Evolutionary conservation across 2,888 invertebrate species (phyloP).

Genomic region (Tetragonula carbonaria): DNA sequence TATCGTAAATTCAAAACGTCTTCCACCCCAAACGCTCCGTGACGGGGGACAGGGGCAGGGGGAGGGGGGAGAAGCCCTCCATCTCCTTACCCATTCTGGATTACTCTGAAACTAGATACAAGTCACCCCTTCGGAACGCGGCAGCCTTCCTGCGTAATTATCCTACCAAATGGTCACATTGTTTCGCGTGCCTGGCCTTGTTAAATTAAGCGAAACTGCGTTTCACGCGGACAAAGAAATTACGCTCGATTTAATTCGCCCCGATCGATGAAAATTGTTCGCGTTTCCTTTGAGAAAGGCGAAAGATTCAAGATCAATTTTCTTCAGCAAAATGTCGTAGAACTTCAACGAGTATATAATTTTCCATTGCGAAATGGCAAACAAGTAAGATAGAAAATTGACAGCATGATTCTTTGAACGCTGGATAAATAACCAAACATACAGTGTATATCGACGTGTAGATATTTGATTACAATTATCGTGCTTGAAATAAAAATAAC

Average conservation of each 20-base stretch:
- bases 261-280: background rate
- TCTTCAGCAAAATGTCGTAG: background rate
- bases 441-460: background rate
- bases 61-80: conserved; percentile 10
- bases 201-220: conserved; percentile 64
- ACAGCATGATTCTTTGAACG: background rate
- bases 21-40: conserved; percentile 65
- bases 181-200: conserved; percentile 62
- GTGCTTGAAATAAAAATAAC: background rate
- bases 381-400: too few species aligned
- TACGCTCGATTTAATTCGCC: conserved; percentile 29
- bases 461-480: background rate
- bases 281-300: rapidly evolving
- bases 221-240: conserved; percentile 47
- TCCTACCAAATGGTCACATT: conserved; percentile 73
- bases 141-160: conserved; percentile 66
- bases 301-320: background rate
- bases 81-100: conserved; percentile 27
- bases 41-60: conserved; percentile 32
- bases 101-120: conserved; percentile 43
- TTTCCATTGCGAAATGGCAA: too few species aligned
- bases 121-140: conserved; percentile 64
- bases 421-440: rapidly evolving
- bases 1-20: conserved; percentile 75
- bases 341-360: background rate